These are phyloP conservation scores for Cryptoprocta ferox DNA, from an alignment of 2,797 vertebrate species.

Conservation along the genomic window DNA sequence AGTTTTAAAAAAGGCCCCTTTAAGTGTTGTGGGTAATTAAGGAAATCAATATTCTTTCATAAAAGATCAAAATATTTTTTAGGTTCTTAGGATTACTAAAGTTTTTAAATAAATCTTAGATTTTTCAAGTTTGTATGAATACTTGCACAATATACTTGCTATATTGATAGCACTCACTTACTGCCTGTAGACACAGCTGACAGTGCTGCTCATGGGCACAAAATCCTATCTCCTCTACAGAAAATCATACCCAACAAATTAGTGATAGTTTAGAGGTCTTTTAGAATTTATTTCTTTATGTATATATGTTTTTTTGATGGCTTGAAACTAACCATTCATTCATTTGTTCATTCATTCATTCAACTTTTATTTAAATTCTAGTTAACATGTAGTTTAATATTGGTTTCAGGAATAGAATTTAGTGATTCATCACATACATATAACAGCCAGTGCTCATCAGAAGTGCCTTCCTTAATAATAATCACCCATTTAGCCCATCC, in stretches of 20 bases:
- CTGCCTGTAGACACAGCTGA: background rate
- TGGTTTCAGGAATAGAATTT: no score
- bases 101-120: background rate
- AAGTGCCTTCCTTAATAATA: no score
- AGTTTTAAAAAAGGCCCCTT: background rate
- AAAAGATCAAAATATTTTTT: background rate
- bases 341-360: no score
- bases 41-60: background rate
- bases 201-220: background rate
- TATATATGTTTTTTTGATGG: no score
- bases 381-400: no score
- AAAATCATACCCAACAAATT: background rate
- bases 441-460: no score
- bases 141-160: background rate
- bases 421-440: no score
- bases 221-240: background rate
- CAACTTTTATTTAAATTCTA: no score
- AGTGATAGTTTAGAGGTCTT: background rate
- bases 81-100: background rate
- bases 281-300: background rate
- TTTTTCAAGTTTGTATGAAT: background rate
- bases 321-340: no score
- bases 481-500: no score
- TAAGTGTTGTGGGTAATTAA: background rate
- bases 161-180: background rate